phyloP scores from a whole-genome alignment of 1,140 invertebrate genomes.

The Papilio xuthus region DNA sequence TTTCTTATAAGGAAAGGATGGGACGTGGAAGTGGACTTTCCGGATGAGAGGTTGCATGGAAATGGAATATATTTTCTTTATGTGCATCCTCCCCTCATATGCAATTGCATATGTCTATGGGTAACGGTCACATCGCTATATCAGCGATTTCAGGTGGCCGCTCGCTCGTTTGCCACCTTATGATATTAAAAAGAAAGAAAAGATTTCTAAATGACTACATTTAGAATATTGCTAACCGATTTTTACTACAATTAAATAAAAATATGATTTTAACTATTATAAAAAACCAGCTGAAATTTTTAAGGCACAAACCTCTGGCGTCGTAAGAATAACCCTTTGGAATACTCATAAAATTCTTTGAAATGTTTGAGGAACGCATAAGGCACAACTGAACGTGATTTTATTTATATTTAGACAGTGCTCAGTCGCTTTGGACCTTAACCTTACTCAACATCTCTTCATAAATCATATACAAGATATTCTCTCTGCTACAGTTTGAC shows the following conservation, averaged over 20 bases:
- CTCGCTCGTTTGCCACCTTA: too few species aligned
- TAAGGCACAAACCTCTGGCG: not conserved
- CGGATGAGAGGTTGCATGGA: too few species aligned
- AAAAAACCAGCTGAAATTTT: too few species aligned
- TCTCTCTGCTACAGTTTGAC: conserved; percentile 18
- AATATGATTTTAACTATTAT: too few species aligned
- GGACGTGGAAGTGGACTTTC: too few species aligned
- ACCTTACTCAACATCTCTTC: conserved; percentile 23
- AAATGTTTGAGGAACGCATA: not conserved
- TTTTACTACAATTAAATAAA: not conserved
- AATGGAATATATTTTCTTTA: too few species aligned
- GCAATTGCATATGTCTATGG: too few species aligned
- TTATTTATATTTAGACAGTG: not conserved
- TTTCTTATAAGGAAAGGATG: too few species aligned
- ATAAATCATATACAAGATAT: conserved; percentile 18
- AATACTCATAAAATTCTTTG: not conserved
- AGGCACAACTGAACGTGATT: not conserved
- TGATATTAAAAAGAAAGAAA: too few species aligned
- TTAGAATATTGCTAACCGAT: not conserved
- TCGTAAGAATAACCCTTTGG: not conserved
- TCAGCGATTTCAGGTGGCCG: too few species aligned
- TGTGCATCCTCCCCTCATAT: too few species aligned
- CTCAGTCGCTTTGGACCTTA: not conserved
- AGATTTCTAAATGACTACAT: conserved; percentile 4
- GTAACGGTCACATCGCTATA: too few species aligned